Conservation (phyloP, 2,888 invertebrate genomes). For the Metopia argyrocephala region DNA sequence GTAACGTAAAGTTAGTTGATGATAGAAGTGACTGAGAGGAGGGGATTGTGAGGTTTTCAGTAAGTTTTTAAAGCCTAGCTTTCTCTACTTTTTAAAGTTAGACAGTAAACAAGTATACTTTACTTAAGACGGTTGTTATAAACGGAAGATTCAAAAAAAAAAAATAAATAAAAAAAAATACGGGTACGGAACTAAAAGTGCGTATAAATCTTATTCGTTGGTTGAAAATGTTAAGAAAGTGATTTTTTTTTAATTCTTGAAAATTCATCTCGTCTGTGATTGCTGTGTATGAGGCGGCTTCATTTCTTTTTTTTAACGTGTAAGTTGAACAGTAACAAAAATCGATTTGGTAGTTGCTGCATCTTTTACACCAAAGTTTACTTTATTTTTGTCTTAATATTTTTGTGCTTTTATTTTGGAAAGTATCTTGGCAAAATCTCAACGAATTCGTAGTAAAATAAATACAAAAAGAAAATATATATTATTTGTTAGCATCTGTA, state of each 20-base stretch:
- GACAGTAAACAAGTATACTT: conserved; percentile 52
- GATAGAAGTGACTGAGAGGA: not conserved
- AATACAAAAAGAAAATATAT: not conserved
- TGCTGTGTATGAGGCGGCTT: not conserved
- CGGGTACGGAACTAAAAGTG: conserved; percentile 29
- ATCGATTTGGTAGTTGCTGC: conserved; percentile 39
- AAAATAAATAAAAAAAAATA: not conserved
- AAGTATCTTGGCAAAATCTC: conserved; percentile 48
- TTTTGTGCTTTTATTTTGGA: conserved; percentile 17
- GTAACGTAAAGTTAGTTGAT: conserved; percentile 27
- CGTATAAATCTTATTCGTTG: conserved; percentile 41
- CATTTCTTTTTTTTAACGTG: not conserved
- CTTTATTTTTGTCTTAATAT: conserved; percentile 4
- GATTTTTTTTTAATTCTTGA: conserved; percentile 43
- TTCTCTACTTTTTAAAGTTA: conserved; percentile 43
- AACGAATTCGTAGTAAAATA: not conserved
- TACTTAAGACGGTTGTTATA: conserved; percentile 55
- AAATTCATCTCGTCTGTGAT: not conserved
- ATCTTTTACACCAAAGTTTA: conserved; percentile 37
- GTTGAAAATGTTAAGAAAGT: not conserved
- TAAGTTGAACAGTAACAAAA: conserved; percentile 26
- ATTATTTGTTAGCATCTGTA: conserved; percentile 29
- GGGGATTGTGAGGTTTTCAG: not conserved
- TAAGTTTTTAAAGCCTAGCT: conserved; percentile 42
- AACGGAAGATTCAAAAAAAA: conserved; percentile 41